phyloP scores from a whole-genome alignment of 2,888 invertebrate species.

The Drosophila mettleri region DNA sequence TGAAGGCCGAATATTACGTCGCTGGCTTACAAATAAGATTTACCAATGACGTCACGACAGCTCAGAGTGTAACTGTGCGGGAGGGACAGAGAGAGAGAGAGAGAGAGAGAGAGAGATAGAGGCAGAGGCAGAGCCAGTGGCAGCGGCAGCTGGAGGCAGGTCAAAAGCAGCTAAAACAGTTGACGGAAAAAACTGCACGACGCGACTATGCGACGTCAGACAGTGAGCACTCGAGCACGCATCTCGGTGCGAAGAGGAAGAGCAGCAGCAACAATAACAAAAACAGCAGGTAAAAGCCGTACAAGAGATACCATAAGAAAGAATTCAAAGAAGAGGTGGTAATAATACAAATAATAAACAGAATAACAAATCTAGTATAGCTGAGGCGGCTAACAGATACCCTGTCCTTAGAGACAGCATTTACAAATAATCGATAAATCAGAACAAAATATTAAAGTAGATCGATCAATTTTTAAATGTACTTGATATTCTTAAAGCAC shows the following conservation, averaged over 20 bases:
- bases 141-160: constrained; percentile 24
- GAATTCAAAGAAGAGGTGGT: constrained; percentile 47
- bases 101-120: not conserved
- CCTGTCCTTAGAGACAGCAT: not conserved
- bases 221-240: constrained; percentile 61
- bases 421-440: not conserved
- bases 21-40: constrained; percentile 48
- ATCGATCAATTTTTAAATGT: not conserved
- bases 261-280: constrained; percentile 3
- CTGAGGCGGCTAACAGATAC: constrained; percentile 5
- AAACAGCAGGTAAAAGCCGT: constrained; percentile 30
- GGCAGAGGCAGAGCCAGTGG: constrained; percentile 3
- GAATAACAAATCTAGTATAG: not conserved
- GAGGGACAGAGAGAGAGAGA: constrained; percentile 5
- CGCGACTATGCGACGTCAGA: constrained; percentile 23
- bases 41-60: constrained; percentile 41
- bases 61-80: constrained; percentile 20
- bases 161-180: constrained; percentile 46
- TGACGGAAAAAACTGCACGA: constrained; percentile 46
- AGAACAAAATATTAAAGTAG: not conserved
- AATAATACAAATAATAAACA: constrained; percentile 43
- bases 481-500: not conserved
- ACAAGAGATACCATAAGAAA: constrained; percentile 22
- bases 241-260: constrained; percentile 27
- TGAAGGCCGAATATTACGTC: constrained; percentile 61